Percentiles rank a stretch among this genome's conserved stretches.
Conservation (phyloP, 1,140 invertebrate species). For the Papilio dardanus region DNA sequence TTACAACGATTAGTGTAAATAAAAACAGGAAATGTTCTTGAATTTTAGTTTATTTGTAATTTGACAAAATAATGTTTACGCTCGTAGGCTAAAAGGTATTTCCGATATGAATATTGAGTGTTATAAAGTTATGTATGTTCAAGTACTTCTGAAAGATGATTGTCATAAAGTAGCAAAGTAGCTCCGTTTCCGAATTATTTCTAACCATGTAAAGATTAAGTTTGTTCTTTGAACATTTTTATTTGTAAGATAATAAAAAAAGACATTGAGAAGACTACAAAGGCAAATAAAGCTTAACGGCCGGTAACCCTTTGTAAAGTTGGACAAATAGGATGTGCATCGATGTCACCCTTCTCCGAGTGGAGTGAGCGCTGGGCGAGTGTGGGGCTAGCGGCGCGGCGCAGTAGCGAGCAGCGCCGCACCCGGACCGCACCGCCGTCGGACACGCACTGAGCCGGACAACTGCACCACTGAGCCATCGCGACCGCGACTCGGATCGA, state of each 20-base stretch:
- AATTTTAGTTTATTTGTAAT: slow-evolving; percentile 1
- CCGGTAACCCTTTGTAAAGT: slow-evolving; percentile 57
- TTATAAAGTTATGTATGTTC: neutral
- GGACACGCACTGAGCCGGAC: slow-evolving; percentile 57
- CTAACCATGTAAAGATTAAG: neutral
- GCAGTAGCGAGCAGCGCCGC: slow-evolving; percentile 70
- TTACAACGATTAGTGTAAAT: slow-evolving; percentile 2
- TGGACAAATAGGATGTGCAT: slow-evolving; percentile 68
- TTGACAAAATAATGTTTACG: neutral
- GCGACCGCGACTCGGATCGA: slow-evolving; percentile 17
- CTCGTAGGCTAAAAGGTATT: neutral
- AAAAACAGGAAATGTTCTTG: slow-evolving; percentile 4
- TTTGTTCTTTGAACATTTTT: neutral
- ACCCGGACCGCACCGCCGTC: slow-evolving; percentile 71
- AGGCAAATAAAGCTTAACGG: slow-evolving; percentile 45
- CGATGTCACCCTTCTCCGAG: slow-evolving; percentile 76
- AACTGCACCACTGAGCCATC: slow-evolving; percentile 54
- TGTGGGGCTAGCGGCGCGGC: slow-evolving; percentile 53
- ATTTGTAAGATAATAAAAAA: neutral
- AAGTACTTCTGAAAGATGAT: no score
- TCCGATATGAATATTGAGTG: neutral
- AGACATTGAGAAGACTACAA: neutral
- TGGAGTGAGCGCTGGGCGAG: slow-evolving; percentile 49
- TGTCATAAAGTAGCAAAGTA: neutral
- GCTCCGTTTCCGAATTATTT: neutral